Evolutionary conservation across 2,797 vertebrate species (phyloP).

Genomic region (Anabacerthia variegaticeps): DNA sequence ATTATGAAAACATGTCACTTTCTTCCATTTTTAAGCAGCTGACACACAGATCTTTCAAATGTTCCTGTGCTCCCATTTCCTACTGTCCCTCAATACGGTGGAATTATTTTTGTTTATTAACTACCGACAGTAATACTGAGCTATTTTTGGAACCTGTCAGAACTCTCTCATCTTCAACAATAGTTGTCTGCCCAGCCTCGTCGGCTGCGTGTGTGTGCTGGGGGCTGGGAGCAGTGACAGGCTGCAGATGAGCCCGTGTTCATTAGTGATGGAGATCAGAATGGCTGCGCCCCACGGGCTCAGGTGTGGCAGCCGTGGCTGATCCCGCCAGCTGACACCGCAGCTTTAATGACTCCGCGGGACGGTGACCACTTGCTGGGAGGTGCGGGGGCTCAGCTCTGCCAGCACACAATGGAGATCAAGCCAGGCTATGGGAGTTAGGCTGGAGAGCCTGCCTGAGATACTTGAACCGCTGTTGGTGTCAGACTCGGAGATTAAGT

Average conservation of each 20-base stretch:
- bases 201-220: slow-evolving; percentile 63
- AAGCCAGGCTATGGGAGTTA: slow-evolving; percentile 66
- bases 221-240: slow-evolving; percentile 73
- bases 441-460: slow-evolving; percentile 71
- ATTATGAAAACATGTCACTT: neutral
- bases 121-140: slow-evolving; percentile 26
- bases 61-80: neutral
- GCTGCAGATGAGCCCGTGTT: slow-evolving; percentile 79
- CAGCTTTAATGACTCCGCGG: slow-evolving; percentile 73
- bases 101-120: slow-evolving; percentile 15
- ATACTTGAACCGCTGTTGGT: slow-evolving; percentile 64
- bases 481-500: slow-evolving; percentile 67
- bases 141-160: slow-evolving; percentile 63
- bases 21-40: neutral
- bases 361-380: slow-evolving; percentile 74
- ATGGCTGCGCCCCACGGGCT: slow-evolving; percentile 59
- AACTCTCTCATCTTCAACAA: slow-evolving; percentile 69
- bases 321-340: slow-evolving; percentile 76
- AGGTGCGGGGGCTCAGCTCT: slow-evolving; percentile 56
- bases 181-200: slow-evolving; percentile 58
- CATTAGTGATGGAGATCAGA: slow-evolving; percentile 79
- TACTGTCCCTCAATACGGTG: neutral
- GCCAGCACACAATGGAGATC: slow-evolving; percentile 76
- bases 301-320: slow-evolving; percentile 77
- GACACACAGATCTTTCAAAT: neutral